A percentile compares a stretch with the other conserved stretches of the same genome.
Conservation (phyloP, 1,140 invertebrate species). For the Cherax destructor region DNA sequence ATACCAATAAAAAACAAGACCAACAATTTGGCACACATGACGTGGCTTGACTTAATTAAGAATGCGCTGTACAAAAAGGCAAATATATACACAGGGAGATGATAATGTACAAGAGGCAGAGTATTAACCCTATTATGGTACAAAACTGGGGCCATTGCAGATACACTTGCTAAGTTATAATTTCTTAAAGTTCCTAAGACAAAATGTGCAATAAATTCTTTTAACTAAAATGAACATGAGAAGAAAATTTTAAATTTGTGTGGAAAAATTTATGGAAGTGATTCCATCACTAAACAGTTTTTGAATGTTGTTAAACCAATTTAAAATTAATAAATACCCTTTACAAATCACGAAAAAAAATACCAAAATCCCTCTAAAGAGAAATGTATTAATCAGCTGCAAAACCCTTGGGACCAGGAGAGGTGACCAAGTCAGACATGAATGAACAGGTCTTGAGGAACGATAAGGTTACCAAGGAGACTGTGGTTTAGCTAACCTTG, state of each 20-base stretch:
- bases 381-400: not conserved
- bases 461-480: not conserved
- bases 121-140: constrained; percentile 45
- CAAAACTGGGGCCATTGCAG: constrained; percentile 42
- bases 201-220: not conserved
- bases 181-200: not conserved
- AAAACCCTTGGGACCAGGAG: not conserved
- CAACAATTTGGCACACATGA: constrained; percentile 62
- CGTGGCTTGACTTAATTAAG: constrained; percentile 59
- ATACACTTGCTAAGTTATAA: not conserved
- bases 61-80: constrained; percentile 56
- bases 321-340: not conserved
- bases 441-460: not conserved
- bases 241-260: not conserved
- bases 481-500: not conserved
- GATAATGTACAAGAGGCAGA: constrained; percentile 61
- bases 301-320: not conserved
- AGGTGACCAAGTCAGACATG: too few relatives aligned
- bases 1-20: constrained; percentile 50
- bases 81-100: constrained; percentile 47
- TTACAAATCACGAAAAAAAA: not conserved
- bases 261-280: not conserved
- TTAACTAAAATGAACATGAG: not conserved
- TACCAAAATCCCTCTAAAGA: not conserved
- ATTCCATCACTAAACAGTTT: not conserved